Percentiles rank a stretch among this genome's conserved stretches.
Evolutionary conservation across 2,797 vertebrate species (phyloP).

Genomic region (Lepus oiostolus): DNA sequence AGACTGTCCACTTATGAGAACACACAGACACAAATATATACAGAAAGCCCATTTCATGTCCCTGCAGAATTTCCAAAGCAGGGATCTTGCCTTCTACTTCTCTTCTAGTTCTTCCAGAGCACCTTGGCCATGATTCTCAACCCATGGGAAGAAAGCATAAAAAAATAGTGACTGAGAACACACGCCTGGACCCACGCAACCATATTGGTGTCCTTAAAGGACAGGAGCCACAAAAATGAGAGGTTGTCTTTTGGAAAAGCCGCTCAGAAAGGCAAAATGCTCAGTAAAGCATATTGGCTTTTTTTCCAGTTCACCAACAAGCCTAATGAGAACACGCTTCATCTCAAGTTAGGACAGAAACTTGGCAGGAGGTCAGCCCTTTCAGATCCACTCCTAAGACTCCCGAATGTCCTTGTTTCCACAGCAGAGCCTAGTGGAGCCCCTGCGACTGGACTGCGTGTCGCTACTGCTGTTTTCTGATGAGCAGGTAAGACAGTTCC

Average conservation of each 20-base stretch:
- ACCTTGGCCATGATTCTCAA: background rate
- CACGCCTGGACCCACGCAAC: background rate
- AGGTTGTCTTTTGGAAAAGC: conserved; percentile 18
- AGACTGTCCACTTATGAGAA: background rate
- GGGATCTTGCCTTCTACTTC: background rate
- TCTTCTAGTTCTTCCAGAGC: background rate
- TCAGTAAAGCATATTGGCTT: background rate
- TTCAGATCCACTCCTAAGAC: background rate
- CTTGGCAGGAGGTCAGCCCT: conserved; percentile 48
- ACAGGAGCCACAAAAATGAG: background rate
- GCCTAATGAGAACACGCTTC: background rate
- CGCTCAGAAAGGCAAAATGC: conserved; percentile 31
- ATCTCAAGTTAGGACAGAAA: conserved; percentile 50
- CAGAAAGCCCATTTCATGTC: conserved; percentile 11
- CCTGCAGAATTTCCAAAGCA: background rate
- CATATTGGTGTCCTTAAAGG: background rate
- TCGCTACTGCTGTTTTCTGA: background rate
- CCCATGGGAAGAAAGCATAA: background rate
- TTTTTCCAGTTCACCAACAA: conserved; percentile 16
- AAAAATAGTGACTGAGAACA: conserved; percentile 30
- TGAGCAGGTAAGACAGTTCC: conserved; percentile 57
- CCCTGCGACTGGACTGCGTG: background rate
- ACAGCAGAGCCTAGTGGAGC: background rate
- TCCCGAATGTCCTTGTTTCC: background rate
- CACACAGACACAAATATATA: background rate